phyloP scores from a whole-genome alignment of 2,888 invertebrate genomes.

The Amorpha juglandis region DNA sequence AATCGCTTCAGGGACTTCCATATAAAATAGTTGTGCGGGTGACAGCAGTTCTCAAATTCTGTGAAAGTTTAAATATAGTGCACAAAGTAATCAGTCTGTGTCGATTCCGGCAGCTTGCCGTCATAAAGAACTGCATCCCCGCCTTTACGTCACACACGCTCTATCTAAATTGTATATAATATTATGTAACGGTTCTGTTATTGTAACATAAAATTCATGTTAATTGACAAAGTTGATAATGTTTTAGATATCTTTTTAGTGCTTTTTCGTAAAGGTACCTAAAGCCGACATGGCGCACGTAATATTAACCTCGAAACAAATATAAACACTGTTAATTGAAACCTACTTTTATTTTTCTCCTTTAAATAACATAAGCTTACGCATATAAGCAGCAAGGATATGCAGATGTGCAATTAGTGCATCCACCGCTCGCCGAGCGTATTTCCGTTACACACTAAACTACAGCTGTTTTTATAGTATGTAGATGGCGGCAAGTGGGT shows the following conservation, averaged over 20 bases:
- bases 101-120: slow-evolving; percentile 27
- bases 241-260: slow-evolving; percentile 76
- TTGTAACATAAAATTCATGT: slow-evolving; percentile 63
- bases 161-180: slow-evolving; percentile 57
- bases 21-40: slow-evolving; percentile 42
- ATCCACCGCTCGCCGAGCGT: no score
- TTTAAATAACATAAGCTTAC: slow-evolving; percentile 21
- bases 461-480: no score
- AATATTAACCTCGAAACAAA: slow-evolving; percentile 82
- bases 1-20: slow-evolving; percentile 43
- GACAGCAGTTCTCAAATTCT: background rate
- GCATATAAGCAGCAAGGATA: background rate
- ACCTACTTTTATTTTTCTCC: slow-evolving; percentile 66
- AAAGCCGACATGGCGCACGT: slow-evolving; percentile 75
- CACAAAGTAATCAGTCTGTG: slow-evolving; percentile 56
- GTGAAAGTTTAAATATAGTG: slow-evolving; percentile 58
- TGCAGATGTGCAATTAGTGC: no score
- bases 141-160: slow-evolving; percentile 23
- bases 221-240: slow-evolving; percentile 72
- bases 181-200: slow-evolving; percentile 64
- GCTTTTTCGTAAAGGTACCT: slow-evolving; percentile 76
- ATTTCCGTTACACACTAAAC: no score
- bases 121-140: slow-evolving; percentile 28
- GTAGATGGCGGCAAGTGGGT: no score
- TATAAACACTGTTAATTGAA: slow-evolving; percentile 83